Evolutionary conservation across 2,888 invertebrate species (phyloP).

Genomic region (Ectropis crepuscularia): DNA sequence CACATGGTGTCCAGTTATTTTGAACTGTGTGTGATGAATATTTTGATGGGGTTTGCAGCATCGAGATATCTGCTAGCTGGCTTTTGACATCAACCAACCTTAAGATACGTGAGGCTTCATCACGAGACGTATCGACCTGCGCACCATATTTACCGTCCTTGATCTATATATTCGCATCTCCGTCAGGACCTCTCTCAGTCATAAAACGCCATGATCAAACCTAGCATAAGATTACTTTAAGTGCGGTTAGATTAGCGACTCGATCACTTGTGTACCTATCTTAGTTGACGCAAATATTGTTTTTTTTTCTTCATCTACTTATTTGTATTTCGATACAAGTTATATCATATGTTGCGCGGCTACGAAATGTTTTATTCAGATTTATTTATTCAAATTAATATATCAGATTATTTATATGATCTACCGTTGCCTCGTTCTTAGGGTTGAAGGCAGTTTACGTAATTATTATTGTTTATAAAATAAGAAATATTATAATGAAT

Average conservation of each 20-base stretch:
- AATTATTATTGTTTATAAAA: constrained; percentile 54
- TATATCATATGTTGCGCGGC: constrained; percentile 72
- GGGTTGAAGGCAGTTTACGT: constrained; percentile 69
- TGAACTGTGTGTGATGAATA: constrained; percentile 73
- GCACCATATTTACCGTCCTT: constrained; percentile 81
- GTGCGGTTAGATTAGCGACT: constrained; percentile 72
- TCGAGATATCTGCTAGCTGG: constrained; percentile 85
- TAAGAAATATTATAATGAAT: constrained; percentile 53
- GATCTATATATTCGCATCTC: constrained; percentile 58
- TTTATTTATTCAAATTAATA: constrained; percentile 71
- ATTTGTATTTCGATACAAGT: constrained; percentile 75
- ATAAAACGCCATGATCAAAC: constrained; percentile 78
- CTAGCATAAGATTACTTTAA: constrained; percentile 77
- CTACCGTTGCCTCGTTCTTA: constrained; percentile 68
- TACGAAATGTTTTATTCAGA: constrained; percentile 71
- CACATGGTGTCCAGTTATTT: constrained; percentile 65
- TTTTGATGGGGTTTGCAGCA: constrained; percentile 84
- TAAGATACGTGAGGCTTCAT: constrained; percentile 78
- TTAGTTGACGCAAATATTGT: constrained; percentile 65
- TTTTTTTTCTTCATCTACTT: constrained; percentile 60
- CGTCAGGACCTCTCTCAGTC: constrained; percentile 65
- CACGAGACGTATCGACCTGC: constrained; percentile 74
- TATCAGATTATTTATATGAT: constrained; percentile 70
- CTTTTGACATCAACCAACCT: constrained; percentile 82
- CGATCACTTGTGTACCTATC: constrained; percentile 76